Evolutionary conservation across 1,140 invertebrate genomes (phyloP), one percentile per base, ranked within the genome.

Genomic region (Tribolium madens): DNA sequence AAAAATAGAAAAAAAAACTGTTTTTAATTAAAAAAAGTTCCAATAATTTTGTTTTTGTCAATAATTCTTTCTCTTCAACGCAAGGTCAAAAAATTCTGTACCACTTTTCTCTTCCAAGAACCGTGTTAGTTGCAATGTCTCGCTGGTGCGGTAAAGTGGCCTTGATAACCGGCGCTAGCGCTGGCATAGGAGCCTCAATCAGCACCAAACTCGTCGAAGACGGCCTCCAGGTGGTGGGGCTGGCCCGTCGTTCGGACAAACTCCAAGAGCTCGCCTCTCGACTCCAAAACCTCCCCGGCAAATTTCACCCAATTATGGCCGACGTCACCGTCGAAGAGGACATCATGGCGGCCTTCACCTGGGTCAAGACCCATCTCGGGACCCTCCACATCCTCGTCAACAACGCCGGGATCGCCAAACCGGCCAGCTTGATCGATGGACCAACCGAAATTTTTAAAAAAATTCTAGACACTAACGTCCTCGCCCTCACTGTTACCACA

Each of bases 381-480:
- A 87, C 89, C 3, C 85, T 92, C 3, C 89, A 92, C 82, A 86
- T 93, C 0, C 86, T 92, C 53, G 84, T 93, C 2, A 93, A 93
- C 81, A 93, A 92, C 82, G 92, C 93, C 0, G 92, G 91, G n/a
- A 33, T 80, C 1, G 68, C 52, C n/a, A 26, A 48, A 9, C 73
- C 15, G 13, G 52, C 42, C 5, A 78, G 33, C 6, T 13, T 78
- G 0, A 18, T 76, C 2, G 48, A 14, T 21, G 48, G 48, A 15
- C 10, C 10, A 14, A 50, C 14, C 4, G 48, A 50, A 50, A 7
- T 13, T 17, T 50, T n/a, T 7, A 15, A 15, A 5, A 14, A 50
- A 50, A 13, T 50, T 50, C 5, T 50, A 15, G 48, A 50, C 1
- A n/a, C 13, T 13, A 50, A 50, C 9, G 13, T 50, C 14, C 13